phyloP scores from a whole-genome alignment of 2,113 vertebrate genomes.

The Shinisaurus crocodilurus region DNA sequence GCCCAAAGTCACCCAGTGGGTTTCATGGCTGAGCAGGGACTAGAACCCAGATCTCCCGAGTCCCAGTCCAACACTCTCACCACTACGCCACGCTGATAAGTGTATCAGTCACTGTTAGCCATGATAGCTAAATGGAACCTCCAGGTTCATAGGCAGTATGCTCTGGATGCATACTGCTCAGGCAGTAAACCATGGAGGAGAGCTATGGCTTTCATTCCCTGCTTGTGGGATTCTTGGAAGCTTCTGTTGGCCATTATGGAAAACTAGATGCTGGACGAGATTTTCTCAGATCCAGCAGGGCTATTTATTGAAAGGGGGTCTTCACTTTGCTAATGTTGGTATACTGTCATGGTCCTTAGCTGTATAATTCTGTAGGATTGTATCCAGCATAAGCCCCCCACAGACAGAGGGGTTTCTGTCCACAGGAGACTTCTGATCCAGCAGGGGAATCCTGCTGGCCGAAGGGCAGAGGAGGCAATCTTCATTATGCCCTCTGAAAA shows the following conservation, averaged over 20 bases:
- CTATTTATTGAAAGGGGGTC: not conserved
- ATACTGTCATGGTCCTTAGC: not conserved
- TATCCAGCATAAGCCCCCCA: too few relatives aligned
- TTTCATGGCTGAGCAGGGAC: too few relatives aligned
- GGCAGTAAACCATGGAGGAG: not conserved
- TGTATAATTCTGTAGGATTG: not conserved
- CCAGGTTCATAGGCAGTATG: not conserved
- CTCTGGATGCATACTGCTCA: not conserved
- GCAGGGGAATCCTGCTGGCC: too few relatives aligned
- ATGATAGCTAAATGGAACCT: too few relatives aligned
- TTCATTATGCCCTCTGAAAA: not conserved
- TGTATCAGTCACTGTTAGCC: not conserved
- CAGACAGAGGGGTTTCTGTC: too few relatives aligned
- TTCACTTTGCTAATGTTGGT: not conserved
- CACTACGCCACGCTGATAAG: too few relatives aligned
- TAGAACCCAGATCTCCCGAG: too few relatives aligned
- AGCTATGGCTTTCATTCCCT: not conserved
- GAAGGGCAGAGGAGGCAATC: too few relatives aligned
- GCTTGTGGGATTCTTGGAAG: not conserved
- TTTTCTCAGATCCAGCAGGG: not conserved
- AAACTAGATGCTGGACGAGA: not conserved
- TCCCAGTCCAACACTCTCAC: too few relatives aligned
- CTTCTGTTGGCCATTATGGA: not conserved
- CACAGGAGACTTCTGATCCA: too few relatives aligned
- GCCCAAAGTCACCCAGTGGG: too few relatives aligned